Base-by-base conservation (phyloP, 2,888 invertebrate genomes). In the Xestia ashworthii region DNA sequence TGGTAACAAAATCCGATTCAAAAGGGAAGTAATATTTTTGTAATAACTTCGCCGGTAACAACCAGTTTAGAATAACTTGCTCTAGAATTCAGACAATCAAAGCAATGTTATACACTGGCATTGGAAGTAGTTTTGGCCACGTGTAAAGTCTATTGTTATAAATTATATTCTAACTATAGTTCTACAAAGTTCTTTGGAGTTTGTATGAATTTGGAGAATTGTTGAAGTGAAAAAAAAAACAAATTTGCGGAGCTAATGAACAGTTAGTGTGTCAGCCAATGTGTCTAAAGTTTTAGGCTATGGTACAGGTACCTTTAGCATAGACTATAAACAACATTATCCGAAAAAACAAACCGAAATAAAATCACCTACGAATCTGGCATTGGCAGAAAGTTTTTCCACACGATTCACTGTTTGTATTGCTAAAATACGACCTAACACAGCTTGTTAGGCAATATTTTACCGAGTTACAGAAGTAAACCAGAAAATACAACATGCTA, bases 361-460 rank as follows among this genome's bases (percentile, higher is more conserved):
- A 66, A n/a, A 81, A 74, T 79, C 46, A 74, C 22, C 22, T 64
- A 41, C 64, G 19, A n/a, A 58, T 50, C 46, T 74, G 46, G 38
- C 11, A 41, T 38, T 38, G n/a, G 22, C 50, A 11, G 38, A 66
- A 73, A 78, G 44, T 38, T 67, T 48, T 66, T 66, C 50, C 44
- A 46, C 50, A 74, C 74, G n/a, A 66, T 53, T 38, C 14, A 38
- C 55, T 64, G 22, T 82, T 55, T 46, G 38, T 82, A n/a, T 76
- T 25, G 11, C 50, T 58, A 69, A 80, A 65, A 65, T 65, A 65
- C 11, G 25, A 38, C 25, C 64, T 22, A 50, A 46, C 81, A 64
- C 44, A 46, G 76, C 14, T 25, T 50, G 50, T n/a, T 64, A 50
- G 44, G 64, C 12, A 76, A 74, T 74, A 71, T 67, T 50, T 62